These are phyloP conservation scores for Corythornis leucogaster DNA, from an alignment of 2,797 vertebrate species.

Conservation along the genomic window DNA sequence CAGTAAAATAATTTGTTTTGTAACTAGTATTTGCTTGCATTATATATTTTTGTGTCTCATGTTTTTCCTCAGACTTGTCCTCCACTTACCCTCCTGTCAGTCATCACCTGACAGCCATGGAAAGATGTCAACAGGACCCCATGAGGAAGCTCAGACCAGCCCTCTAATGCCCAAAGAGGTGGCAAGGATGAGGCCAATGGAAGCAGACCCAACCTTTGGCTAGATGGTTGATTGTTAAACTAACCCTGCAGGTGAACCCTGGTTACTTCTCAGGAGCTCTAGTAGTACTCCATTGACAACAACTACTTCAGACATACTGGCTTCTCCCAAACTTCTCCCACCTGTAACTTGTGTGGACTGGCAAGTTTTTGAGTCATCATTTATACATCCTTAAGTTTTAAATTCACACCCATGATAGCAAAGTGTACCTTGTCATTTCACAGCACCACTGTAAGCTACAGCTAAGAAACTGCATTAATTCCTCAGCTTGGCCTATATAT, in stretches of 20 bases:
- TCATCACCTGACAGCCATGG: background rate
- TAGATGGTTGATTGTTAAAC: background rate
- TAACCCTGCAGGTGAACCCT: background rate
- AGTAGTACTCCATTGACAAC: background rate
- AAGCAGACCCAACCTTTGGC: background rate
- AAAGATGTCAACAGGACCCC: background rate
- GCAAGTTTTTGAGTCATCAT: background rate
- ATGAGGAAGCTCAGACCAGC: background rate
- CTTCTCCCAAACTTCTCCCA: background rate
- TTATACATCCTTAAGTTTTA: background rate
- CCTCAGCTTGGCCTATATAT: background rate
- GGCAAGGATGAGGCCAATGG: background rate
- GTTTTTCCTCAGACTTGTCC: background rate
- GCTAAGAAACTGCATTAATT: background rate
- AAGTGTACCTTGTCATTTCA: background rate
- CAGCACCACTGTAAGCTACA: background rate
- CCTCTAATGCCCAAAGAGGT: background rate
- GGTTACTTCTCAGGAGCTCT: background rate
- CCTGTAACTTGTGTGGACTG: background rate
- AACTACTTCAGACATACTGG: background rate
- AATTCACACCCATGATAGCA: background rate
- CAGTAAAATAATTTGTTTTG: background rate
- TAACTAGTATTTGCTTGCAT: background rate
- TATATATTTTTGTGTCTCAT: background rate
- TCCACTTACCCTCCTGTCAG: background rate